Percentiles rank a stretch among this genome's conserved stretches.
phyloP scores from a whole-genome alignment of 2,888 invertebrate species.

The Spisula solida region DNA sequence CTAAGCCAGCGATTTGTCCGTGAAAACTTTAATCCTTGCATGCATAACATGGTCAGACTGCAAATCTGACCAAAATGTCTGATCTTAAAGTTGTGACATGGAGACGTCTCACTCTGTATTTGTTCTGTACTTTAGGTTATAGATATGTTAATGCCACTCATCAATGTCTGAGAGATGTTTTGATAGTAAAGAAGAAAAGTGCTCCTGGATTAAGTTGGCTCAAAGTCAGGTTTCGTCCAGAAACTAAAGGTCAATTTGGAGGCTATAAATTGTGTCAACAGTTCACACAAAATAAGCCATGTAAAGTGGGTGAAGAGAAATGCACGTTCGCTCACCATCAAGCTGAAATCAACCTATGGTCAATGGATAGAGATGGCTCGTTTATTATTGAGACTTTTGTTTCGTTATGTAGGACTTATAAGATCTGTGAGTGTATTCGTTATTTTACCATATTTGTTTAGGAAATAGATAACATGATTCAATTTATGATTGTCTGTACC shows the following conservation, averaged over 20 bases:
- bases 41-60: too few relatives aligned
- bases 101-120: too few relatives aligned
- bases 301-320: slow-evolving; percentile 78
- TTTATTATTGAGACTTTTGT: slow-evolving; percentile 79
- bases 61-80: too few relatives aligned
- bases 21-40: too few relatives aligned
- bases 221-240: slow-evolving; percentile 79
- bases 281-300: slow-evolving; percentile 75
- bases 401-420: slow-evolving; percentile 65
- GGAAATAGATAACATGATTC: too few relatives aligned
- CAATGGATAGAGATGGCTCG: slow-evolving; percentile 78
- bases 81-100: too few relatives aligned
- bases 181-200: slow-evolving; percentile 76
- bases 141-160: slow-evolving; percentile 71
- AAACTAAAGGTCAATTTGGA: slow-evolving; percentile 70
- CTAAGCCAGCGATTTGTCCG: too few relatives aligned
- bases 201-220: slow-evolving; percentile 77
- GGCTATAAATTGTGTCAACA: slow-evolving; percentile 81
- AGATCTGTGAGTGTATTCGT: slow-evolving; percentile 67
- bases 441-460: too few relatives aligned
- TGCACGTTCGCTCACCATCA: slow-evolving; percentile 82
- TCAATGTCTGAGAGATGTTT: slow-evolving; percentile 75
- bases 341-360: slow-evolving; percentile 80
- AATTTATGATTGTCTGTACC: too few relatives aligned
- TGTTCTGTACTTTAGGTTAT: slow-evolving; percentile 49